Evolutionary conservation across 2,113 vertebrate genomes (phyloP).

Genomic region (Nannospalax galili): DNA sequence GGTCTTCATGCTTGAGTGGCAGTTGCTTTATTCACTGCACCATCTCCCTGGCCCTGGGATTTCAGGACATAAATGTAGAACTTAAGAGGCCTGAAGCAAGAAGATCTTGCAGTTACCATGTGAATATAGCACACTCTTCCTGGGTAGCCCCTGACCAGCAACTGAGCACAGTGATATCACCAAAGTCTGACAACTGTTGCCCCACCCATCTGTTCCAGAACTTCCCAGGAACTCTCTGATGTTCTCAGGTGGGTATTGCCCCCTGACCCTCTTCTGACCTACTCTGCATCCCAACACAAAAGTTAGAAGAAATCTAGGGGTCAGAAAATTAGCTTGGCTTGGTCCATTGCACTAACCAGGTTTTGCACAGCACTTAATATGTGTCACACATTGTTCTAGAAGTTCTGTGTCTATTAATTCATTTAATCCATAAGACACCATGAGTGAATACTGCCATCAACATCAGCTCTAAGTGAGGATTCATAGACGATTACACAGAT

Average conservation of each 20-base stretch:
- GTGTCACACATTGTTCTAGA: not conserved
- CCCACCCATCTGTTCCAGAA: not conserved
- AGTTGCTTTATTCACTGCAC: not conserved
- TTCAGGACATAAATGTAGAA: not conserved
- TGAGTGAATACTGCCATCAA: not conserved
- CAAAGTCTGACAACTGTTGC: not conserved
- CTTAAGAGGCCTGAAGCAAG: not conserved
- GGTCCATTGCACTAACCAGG: not conserved
- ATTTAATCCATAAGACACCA: not conserved
- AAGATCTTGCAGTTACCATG: not conserved
- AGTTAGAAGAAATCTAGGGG: not conserved
- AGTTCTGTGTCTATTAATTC: not conserved
- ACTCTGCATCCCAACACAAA: not conserved
- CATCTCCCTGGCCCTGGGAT: not conserved
- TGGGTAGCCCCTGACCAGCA: not conserved
- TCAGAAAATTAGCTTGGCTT: not conserved
- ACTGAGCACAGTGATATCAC: accelerated
- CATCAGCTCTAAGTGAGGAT: not conserved
- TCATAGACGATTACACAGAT: not conserved
- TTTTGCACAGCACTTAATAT: not conserved
- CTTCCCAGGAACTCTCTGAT: not conserved
- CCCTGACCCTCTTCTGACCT: not conserved
- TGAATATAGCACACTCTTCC: not conserved
- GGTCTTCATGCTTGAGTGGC: not conserved
- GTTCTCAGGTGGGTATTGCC: not conserved